Evolutionary conservation across 2,888 invertebrate species (phyloP).

Genomic region (Conistra vaccinii): DNA sequence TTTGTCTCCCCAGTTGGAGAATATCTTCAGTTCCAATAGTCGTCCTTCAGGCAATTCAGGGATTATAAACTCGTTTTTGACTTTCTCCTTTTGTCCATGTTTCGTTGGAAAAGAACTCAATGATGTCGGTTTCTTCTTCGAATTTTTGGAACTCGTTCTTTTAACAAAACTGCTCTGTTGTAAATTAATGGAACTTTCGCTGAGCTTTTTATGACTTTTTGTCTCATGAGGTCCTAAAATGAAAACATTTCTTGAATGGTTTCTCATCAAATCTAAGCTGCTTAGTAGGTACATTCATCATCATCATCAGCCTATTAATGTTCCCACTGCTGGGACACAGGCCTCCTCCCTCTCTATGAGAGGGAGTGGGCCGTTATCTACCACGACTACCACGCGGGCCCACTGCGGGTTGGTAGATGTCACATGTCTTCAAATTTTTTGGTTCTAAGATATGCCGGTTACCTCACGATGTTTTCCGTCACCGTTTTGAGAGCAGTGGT

Average conservation of each 20-base stretch:
- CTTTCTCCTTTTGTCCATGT: slow-evolving; percentile 72
- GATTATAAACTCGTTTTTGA: slow-evolving; percentile 92
- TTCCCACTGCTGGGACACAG: too few relatives aligned
- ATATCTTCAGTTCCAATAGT: slow-evolving; percentile 92
- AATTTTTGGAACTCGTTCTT: slow-evolving; percentile 70
- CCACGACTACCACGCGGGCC: too few relatives aligned
- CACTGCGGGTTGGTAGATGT: too few relatives aligned
- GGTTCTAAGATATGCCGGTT: too few relatives aligned
- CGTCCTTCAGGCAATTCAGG: slow-evolving; percentile 94
- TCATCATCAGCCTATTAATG: too few relatives aligned
- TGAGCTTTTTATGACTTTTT: slow-evolving; percentile 70
- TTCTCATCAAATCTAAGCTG: background rate
- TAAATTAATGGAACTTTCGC: slow-evolving; percentile 65
- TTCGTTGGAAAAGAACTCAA: slow-evolving; percentile 74
- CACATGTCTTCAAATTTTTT: too few relatives aligned
- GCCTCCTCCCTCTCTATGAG: too few relatives aligned
- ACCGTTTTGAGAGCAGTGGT: too few relatives aligned
- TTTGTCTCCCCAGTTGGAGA: slow-evolving; percentile 95
- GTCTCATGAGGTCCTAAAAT: slow-evolving; percentile 72
- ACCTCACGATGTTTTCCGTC: too few relatives aligned
- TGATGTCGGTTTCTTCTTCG: slow-evolving; percentile 75
- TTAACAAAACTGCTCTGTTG: slow-evolving; percentile 66
- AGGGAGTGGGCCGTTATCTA: too few relatives aligned
- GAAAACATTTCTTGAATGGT: background rate
- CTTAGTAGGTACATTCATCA: background rate